A percentile compares a stretch with the other conserved stretches of the same genome.
phyloP scores from a whole-genome alignment of 2,797 vertebrate genomes.

The Siniperca scherzeri region DNA sequence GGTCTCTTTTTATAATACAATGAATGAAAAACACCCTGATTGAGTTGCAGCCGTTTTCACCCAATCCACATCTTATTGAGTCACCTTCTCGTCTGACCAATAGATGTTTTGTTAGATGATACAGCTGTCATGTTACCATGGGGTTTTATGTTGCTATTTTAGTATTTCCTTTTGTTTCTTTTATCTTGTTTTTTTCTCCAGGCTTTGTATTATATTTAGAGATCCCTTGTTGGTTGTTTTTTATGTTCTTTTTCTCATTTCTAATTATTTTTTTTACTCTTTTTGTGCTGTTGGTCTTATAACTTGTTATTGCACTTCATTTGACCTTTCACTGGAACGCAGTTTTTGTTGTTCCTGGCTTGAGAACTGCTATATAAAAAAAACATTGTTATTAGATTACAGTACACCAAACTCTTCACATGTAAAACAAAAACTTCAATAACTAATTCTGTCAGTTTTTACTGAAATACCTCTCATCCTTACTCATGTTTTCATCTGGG shows the following conservation, averaged over 20 bases:
- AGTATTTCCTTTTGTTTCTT: slow-evolving; percentile 6
- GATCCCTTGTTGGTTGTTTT: slow-evolving; percentile 13
- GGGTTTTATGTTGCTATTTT: slow-evolving; percentile 1
- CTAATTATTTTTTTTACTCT: background rate
- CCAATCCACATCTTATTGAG: background rate
- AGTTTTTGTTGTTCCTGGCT: background rate
- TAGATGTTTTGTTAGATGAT: background rate
- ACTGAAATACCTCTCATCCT: background rate
- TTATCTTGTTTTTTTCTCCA: slow-evolving; percentile 8
- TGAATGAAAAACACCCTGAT: background rate
- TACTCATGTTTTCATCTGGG: background rate
- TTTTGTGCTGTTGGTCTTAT: background rate
- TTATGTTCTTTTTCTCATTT: background rate
- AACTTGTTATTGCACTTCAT: background rate
- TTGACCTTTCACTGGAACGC: background rate
- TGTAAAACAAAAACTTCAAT: background rate
- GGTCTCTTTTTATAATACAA: background rate
- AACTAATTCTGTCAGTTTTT: background rate
- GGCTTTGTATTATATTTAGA: slow-evolving; percentile 13
- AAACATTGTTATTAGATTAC: background rate
- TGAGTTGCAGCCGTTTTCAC: background rate
- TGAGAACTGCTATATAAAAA: background rate
- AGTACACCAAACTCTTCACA: background rate
- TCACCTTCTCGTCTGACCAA: background rate
- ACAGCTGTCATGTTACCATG: background rate